These are phyloP conservation scores for Drosophila diplacantha DNA, from an alignment of 2,888 invertebrate genomes.

Conservation along the genomic window DNA sequence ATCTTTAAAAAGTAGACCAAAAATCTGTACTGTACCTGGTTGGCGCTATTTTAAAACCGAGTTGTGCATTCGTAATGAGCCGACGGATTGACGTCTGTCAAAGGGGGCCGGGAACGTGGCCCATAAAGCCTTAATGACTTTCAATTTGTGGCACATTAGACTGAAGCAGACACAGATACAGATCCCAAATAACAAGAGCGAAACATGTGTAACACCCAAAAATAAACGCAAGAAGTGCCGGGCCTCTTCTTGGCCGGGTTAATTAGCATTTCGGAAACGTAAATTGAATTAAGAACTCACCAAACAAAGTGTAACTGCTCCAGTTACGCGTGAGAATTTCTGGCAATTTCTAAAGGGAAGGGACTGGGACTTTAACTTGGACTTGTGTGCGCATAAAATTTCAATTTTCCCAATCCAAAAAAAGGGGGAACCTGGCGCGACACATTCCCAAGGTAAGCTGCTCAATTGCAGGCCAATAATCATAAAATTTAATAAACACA, in stretches of 20 bases:
- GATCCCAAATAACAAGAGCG: constrained; percentile 21
- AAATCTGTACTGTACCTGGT: constrained; percentile 19
- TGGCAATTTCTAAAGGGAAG: constrained; percentile 34
- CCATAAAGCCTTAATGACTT: constrained; percentile 62
- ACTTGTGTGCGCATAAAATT: constrained; percentile 72
- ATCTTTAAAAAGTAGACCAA: constrained; percentile 48
- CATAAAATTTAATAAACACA: constrained; percentile 74
- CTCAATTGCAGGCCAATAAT: constrained; percentile 71
- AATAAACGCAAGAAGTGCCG: constrained; percentile 6
- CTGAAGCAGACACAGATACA: constrained; percentile 12
- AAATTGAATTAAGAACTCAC: constrained; percentile 71
- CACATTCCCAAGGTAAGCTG: constrained; percentile 58
- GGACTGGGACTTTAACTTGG: constrained; percentile 1
- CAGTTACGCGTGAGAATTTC: constrained; percentile 76
- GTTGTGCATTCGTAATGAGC: constrained; percentile 61
- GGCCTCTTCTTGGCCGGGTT: constrained; percentile 41
- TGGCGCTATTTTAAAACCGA: constrained; percentile 44
- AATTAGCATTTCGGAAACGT: constrained; percentile 76
- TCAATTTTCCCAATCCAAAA: constrained; percentile 61
- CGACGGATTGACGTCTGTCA: constrained; percentile 67
- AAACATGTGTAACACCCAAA: constrained; percentile 37
- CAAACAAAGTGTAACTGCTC: constrained; percentile 71
- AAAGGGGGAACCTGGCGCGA: constrained; percentile 25
- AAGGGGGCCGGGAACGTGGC: constrained; percentile 39
- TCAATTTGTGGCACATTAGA: constrained; percentile 71